These are phyloP conservation scores for Bombus affinis DNA, from an alignment of 1,140 invertebrate species.

Conservation along the genomic window DNA sequence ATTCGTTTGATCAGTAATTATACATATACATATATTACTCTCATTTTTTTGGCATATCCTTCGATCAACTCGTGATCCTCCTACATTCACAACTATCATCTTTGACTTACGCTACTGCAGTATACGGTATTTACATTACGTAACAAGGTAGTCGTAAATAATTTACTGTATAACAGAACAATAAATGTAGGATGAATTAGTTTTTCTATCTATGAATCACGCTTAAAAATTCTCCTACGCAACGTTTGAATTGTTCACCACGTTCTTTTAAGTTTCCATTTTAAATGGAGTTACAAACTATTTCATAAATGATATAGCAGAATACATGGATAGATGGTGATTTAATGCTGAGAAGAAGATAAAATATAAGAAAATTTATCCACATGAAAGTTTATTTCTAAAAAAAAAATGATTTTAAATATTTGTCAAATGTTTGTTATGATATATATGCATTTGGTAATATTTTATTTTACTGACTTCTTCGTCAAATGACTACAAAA, in stretches of 20 bases:
- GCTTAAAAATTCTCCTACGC: slow-evolving; percentile 20
- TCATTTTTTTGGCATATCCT: slow-evolving; percentile 81
- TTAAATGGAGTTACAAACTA: neutral
- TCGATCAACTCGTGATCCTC: slow-evolving; percentile 70
- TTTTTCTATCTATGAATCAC: slow-evolving; percentile 24
- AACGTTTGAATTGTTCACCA: slow-evolving; percentile 29
- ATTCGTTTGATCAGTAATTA: slow-evolving; percentile 61
- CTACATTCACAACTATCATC: slow-evolving; percentile 31
- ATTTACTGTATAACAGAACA: slow-evolving; percentile 67
- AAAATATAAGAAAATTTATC: too few species aligned
- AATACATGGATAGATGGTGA: neutral
- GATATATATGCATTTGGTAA: neutral
- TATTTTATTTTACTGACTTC: too few species aligned
- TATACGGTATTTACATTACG: slow-evolving; percentile 71
- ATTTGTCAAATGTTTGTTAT: neutral
- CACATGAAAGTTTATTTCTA: neutral
- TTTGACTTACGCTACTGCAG: slow-evolving; percentile 40
- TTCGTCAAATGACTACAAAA: too few species aligned
- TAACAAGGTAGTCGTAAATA: slow-evolving; percentile 68
- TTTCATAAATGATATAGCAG: neutral
- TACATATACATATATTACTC: slow-evolving; percentile 75
- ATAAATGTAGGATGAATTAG: slow-evolving; percentile 49
- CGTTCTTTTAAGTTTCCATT: slow-evolving; percentile 2
- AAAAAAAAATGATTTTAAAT: neutral
- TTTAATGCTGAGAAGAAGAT: neutral